Base-by-base conservation (phyloP, 2,113 vertebrate genomes). In the Hystrix cristata region DNA sequence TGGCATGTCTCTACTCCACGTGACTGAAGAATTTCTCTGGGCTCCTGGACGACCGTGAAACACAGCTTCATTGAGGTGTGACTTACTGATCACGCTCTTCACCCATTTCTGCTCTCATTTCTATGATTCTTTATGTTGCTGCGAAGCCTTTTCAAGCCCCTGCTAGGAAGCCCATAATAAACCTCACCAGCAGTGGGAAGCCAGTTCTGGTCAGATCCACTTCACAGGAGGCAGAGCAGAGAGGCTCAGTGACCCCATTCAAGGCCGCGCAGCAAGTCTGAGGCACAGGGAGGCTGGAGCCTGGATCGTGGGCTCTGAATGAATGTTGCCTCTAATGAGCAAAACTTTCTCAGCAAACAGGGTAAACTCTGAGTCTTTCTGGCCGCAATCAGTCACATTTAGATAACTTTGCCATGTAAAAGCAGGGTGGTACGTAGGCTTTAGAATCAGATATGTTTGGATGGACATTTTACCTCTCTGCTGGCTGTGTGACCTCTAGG, bases 81-180 rank as follows among this genome's bases (percentile, higher is more conserved):
- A 72, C 74, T 96, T 87, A 80, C 10, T 57, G 25, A 55, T 4
- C 78, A 85, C 25, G 78, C 43, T 29, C 55, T 19, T 90, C 8
- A 48, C 6, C 4, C 55, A n/a, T 57, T 55, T 46, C 14, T 16
- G 11, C 51, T 57, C 18, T 65, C 11, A 15, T 84, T 43, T 72
- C 53, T 14, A 88, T 4, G 21, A 23, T 51, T 92, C 43, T 93
- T 88, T 59, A 71, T 27, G 18, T 14, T 11, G 60, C 86, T 82
- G 72, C 15, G 65, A 90, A 82, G n/a, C 21, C 57, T 65, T 96
- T 93, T 71, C 38, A 91, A 88, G 79, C 46, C 8, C 25, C 46
- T 88, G 62, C 60, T 83, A 34, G 31, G 1, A 92, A 31, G 67
- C 53, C 95, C 69, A 62, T 25, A 38, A 59, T 38, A 83, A 65